phyloP scores from a whole-genome alignment of 2,797 vertebrate genomes.

The Sebastes jordani region DNA sequence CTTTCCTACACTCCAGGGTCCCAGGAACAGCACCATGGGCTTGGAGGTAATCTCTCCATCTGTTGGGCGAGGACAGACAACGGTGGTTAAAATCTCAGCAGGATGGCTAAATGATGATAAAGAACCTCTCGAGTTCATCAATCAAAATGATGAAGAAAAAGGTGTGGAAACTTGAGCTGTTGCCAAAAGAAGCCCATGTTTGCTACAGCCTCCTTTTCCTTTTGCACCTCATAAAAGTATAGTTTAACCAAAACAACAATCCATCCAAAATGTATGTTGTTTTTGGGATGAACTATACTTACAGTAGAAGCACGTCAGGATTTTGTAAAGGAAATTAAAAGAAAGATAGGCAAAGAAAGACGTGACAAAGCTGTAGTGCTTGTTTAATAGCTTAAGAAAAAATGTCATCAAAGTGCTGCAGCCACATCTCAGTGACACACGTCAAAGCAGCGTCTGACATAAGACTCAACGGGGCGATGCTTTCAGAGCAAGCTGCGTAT shows the following conservation, averaged over 20 bases:
- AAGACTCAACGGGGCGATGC: background rate
- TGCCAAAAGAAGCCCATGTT: background rate
- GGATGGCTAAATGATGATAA: background rate
- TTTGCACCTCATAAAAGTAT: background rate
- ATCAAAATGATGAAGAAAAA: background rate
- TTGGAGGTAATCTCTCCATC: slow-evolving; percentile 99
- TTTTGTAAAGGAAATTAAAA: background rate
- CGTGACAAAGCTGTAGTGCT: slow-evolving; percentile 29
- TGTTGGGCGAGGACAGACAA: slow-evolving; percentile 58
- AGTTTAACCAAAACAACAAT: background rate
- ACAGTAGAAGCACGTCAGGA: background rate
- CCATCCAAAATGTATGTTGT: background rate
- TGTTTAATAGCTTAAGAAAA: slow-evolving; percentile 21
- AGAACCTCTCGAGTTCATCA: slow-evolving; percentile 19
- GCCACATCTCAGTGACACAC: slow-evolving; percentile 12
- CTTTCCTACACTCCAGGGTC: slow-evolving; percentile 99
- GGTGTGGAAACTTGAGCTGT: background rate
- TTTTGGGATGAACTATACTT: slow-evolving; percentile 38
- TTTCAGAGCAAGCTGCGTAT: slow-evolving; percentile 36
- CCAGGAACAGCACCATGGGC: slow-evolving; percentile 98
- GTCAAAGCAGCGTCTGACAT: background rate
- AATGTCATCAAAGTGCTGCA: background rate
- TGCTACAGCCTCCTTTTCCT: background rate
- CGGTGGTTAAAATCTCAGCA: background rate
- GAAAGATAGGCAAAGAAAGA: background rate